Base-by-base conservation (phyloP, 2,113 vertebrate species). In the Girardinichthys multiradiatus region DNA sequence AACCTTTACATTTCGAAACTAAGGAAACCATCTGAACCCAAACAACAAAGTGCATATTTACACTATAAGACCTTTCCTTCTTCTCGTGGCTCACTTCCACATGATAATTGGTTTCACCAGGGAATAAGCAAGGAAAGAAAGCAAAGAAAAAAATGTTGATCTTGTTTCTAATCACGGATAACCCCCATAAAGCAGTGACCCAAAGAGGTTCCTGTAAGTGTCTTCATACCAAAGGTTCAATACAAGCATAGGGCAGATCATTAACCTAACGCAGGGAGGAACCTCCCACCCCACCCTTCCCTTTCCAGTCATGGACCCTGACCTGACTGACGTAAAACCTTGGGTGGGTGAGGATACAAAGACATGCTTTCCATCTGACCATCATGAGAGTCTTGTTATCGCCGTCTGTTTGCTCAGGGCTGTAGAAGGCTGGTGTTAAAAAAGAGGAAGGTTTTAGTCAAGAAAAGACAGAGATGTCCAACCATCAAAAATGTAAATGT, bases 321-420 rank as follows among this genome's bases (percentile, higher is more conserved):
- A 83, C 77, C 65, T 65, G 10, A n/a, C n/a, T 70, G 75, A 81
- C 74, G 80, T 86, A 78, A 91, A 80, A 72, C 68, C 45, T 70
- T 82, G 90, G 87, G 88, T 87, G 86, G 72, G 85, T 74, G 64
- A 77, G 83, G 54, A 78, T 58, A 45, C 74, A 62, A 70, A 71
- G 88, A 83, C 78, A 35, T 72, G 24, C 48, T 54, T 60, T 81
- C 84, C 74, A 69, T 75, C 81, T 15, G 76, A 82, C 72, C 83
- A 75, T 89, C 82, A 83, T 64, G 77, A 78, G 64, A 70, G 42
- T 45, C 66, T 7, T 3, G 60, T 69, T 65, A 79, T 75, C 70
- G 65, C 60, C 68, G 45, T 74, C 71, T 90, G 84, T 92, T 91
- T 90, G 74, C 81, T 86, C 89, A 89, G 91, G 86, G 86, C 72